Conservation (phyloP, 2,113 vertebrate species). For the Rhynchomys soricoides region DNA sequence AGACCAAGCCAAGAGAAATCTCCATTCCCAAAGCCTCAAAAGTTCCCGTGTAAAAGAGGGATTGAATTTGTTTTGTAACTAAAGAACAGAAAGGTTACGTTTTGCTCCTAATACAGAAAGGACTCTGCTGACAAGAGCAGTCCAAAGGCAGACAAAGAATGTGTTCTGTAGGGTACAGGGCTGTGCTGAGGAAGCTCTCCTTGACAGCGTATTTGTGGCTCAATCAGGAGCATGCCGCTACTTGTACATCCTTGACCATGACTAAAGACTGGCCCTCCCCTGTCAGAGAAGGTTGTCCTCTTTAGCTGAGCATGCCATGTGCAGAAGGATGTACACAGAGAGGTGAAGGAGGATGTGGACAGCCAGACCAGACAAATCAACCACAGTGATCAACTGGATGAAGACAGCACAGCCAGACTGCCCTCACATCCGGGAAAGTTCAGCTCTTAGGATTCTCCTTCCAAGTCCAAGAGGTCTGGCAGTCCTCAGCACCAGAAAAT, state of each 20-base stretch:
- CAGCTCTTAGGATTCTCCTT: not conserved
- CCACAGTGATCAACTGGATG: not conserved
- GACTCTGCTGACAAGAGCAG: not conserved
- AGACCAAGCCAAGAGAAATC: not conserved
- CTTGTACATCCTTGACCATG: not conserved
- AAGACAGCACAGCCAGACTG: not conserved
- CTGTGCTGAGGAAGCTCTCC: not conserved
- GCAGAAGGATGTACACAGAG: not conserved
- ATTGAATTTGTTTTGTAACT: not conserved
- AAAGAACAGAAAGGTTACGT: not conserved
- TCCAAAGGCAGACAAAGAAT: not conserved
- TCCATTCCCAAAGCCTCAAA: not conserved
- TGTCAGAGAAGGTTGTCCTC: not conserved
- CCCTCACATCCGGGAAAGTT: not conserved
- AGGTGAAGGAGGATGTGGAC: not conserved
- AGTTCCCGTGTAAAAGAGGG: not conserved
- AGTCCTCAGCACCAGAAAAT: conserved; percentile 11
- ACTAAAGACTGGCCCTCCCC: not conserved
- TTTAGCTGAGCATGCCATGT: not conserved
- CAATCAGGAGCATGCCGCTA: not conserved
- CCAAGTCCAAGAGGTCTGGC: not conserved
- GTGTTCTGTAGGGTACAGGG: not conserved
- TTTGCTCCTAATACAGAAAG: not conserved
- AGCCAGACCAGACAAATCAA: not conserved
- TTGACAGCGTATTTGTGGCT: not conserved